Conservation (phyloP, 2,797 vertebrate species). For the Poecilia gillii region DNA sequence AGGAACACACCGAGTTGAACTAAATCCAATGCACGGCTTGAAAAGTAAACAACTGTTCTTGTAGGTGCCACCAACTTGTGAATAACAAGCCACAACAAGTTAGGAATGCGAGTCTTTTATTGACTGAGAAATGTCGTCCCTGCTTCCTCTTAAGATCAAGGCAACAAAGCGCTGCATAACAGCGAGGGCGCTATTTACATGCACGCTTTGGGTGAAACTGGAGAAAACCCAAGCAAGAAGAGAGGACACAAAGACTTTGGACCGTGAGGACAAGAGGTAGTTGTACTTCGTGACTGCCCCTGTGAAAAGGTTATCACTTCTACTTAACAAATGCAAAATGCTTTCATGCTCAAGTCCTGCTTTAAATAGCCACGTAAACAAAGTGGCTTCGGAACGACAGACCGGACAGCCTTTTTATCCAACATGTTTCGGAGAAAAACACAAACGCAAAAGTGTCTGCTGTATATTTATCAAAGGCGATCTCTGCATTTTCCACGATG, state of each 20-base stretch:
- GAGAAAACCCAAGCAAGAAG: not conserved
- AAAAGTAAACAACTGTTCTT: not conserved
- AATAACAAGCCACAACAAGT: not conserved
- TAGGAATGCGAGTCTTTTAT: not conserved
- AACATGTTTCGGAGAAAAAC: slow-evolving; percentile 30
- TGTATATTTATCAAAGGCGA: slow-evolving; percentile 56
- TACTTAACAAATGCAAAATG: not conserved
- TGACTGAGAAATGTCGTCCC: not conserved
- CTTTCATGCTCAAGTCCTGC: not conserved
- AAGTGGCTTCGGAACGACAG: slow-evolving; percentile 18
- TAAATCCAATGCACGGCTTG: not conserved
- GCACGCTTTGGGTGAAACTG: not conserved
- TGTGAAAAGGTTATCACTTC: not conserved
- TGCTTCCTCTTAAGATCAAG: not conserved
- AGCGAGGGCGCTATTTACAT: not conserved
- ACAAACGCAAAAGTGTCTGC: slow-evolving; percentile 3
- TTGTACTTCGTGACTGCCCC: not conserved
- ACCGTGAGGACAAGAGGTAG: not conserved
- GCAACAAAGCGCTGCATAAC: not conserved
- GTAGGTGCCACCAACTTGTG: not conserved
- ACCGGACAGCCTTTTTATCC: slow-evolving; percentile 45
- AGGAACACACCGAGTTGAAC: not conserved
- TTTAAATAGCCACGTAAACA: not conserved
- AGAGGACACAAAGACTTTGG: not conserved
- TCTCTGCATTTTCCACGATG: slow-evolving; percentile 61